Conservation (phyloP, 2,113 vertebrate genomes). For the Sisor rabdophorus region DNA sequence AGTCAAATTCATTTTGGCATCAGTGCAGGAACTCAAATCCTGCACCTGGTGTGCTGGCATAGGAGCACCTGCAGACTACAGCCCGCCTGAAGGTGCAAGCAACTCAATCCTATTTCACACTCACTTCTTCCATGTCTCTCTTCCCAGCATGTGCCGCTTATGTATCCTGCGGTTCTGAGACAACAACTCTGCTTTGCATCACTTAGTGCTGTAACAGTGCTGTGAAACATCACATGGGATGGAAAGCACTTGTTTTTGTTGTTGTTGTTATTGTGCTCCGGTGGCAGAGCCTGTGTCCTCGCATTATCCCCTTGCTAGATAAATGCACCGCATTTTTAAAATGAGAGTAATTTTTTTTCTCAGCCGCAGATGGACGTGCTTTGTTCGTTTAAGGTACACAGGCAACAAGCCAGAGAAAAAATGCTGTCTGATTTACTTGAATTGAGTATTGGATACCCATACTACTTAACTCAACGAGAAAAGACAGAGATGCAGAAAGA, state of each 20-base stretch:
- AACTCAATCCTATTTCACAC: slow-evolving; percentile 34
- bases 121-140: slow-evolving; percentile 8
- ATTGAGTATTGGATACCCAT: slow-evolving; percentile 9
- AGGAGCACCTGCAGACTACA: slow-evolving; percentile 40
- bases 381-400: neutral
- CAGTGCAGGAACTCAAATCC: slow-evolving; percentile 14
- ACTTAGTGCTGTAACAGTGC: slow-evolving; percentile 19
- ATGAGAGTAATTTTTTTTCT: neutral
- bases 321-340: neutral
- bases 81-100: slow-evolving; percentile 41
- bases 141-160: slow-evolving; percentile 3
- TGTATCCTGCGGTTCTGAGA: slow-evolving; percentile 16
- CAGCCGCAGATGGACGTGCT: slow-evolving; percentile 13
- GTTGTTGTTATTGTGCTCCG: slow-evolving; percentile 15
- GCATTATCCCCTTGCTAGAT: neutral
- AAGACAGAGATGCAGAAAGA: neutral
- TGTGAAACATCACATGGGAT: slow-evolving; percentile 22
- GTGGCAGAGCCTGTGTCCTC: slow-evolving; percentile 5
- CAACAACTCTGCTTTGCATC: slow-evolving; percentile 12
- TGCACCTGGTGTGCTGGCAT: slow-evolving; percentile 47
- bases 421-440: slow-evolving; percentile 3
- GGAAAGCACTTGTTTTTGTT: slow-evolving; percentile 25
- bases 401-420: slow-evolving; percentile 16
- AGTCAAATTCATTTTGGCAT: slow-evolving; percentile 24
- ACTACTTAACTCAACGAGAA: neutral